Percentiles rank a stretch among this genome's conserved stretches.
Conservation (phyloP, 2,888 invertebrate species). For the Cephus runcator region DNA sequence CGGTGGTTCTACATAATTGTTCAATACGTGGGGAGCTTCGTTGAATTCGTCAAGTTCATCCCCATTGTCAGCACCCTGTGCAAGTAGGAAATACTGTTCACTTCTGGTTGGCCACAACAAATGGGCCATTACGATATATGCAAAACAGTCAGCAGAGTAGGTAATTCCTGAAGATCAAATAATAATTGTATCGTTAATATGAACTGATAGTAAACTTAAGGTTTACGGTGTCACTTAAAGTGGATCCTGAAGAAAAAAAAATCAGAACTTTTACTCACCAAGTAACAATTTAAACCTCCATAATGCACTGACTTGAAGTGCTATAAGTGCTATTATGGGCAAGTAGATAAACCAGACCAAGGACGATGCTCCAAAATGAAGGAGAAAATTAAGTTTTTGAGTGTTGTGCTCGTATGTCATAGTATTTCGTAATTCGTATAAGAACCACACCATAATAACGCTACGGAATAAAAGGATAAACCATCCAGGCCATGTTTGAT, state of each 20-base stretch:
- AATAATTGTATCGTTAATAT: neutral
- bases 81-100: conserved; percentile 88
- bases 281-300: conserved; percentile 96
- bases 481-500: conserved; percentile 98
- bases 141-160: conserved; percentile 94
- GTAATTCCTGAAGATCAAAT: conserved; percentile 80
- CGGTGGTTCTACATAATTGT: conserved; percentile 67
- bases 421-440: conserved; percentile 79
- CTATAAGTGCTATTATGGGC: conserved; percentile 93
- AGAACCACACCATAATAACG: conserved; percentile 90
- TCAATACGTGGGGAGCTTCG: conserved; percentile 88
- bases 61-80: conserved; percentile 67
- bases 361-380: conserved; percentile 97
- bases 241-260: neutral
- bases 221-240: neutral
- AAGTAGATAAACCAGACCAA: conserved; percentile 98
- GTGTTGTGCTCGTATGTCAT: conserved; percentile 84
- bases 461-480: conserved; percentile 88
- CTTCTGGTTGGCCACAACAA: conserved; percentile 95
- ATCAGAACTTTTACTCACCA: conserved; percentile 70
- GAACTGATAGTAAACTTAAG: conserved; percentile 11
- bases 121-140: conserved; percentile 95
- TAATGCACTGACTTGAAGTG: conserved; percentile 90
- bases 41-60: conserved; percentile 92
- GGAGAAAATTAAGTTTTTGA: conserved; percentile 89